Percentiles rank a stretch among this genome's conserved stretches.
Evolutionary conservation across 2,888 invertebrate species (phyloP).

Genomic region (Chorisops tibialis): DNA sequence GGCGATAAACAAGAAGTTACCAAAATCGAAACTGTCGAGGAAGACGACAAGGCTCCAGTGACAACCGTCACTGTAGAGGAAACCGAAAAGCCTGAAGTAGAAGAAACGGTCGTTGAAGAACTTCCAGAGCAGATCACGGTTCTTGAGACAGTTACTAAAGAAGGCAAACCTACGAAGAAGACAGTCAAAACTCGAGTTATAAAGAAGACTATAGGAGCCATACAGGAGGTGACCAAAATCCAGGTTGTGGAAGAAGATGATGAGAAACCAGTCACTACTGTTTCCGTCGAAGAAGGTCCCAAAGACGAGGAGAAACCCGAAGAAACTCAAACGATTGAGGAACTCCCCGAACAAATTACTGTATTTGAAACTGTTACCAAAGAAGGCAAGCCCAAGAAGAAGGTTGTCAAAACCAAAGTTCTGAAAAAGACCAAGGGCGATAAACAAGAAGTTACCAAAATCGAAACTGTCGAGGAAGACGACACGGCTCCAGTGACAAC

Average conservation of each 20-base stretch:
- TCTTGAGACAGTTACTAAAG: slow-evolving; percentile 37
- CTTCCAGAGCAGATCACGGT: slow-evolving; percentile 37
- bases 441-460: slow-evolving; percentile 49
- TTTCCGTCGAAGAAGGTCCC: slow-evolving; percentile 36
- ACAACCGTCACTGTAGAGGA: slow-evolving; percentile 43
- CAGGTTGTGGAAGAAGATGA: slow-evolving; percentile 41
- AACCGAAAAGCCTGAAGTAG: slow-evolving; percentile 37
- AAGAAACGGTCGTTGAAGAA: slow-evolving; percentile 35
- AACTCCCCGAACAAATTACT: slow-evolving; percentile 34
- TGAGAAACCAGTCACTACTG: slow-evolving; percentile 44
- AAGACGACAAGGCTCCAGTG: slow-evolving; percentile 39
- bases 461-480: slow-evolving; percentile 49
- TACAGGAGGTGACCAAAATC: slow-evolving; percentile 50
- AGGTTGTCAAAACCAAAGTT: slow-evolving; percentile 41
- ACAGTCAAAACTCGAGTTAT: slow-evolving; percentile 43
- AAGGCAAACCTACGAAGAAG: slow-evolving; percentile 40
- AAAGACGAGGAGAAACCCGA: slow-evolving; percentile 29
- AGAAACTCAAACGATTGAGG: slow-evolving; percentile 32
- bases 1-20: slow-evolving; percentile 41
- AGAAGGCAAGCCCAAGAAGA: slow-evolving; percentile 39
- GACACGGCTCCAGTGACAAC: slow-evolving; percentile 42
- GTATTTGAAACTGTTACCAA: slow-evolving; percentile 33
- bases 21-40: slow-evolving; percentile 39
- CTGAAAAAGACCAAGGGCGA: slow-evolving; percentile 45
- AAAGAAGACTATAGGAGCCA: slow-evolving; percentile 39